These are phyloP conservation scores for Pithys albifrons DNA, from an alignment of 2,113 vertebrate genomes.

Conservation along the genomic window DNA sequence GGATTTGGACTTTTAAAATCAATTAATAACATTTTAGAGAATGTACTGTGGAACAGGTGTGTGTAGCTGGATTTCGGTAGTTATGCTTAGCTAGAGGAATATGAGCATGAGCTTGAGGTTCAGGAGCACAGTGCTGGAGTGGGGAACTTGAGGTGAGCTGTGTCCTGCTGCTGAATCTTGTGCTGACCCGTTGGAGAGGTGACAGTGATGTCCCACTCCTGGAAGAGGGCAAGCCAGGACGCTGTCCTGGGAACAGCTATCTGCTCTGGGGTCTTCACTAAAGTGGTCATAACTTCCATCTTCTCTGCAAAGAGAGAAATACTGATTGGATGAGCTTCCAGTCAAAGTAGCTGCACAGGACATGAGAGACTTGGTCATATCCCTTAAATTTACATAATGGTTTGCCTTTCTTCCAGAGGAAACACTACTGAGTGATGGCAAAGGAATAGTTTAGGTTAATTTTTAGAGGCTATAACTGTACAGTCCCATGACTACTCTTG, in stretches of 20 bases:
- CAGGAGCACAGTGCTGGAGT: rapidly evolving
- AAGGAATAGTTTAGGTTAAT: neutral
- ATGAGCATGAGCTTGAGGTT: neutral
- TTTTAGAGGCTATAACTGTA: neutral
- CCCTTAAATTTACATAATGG: neutral
- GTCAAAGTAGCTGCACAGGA: neutral
- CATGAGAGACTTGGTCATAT: neutral
- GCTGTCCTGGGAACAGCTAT: neutral
- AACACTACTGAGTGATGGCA: neutral
- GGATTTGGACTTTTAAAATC: neutral
- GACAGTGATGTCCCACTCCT: neutral
- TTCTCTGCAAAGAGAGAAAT: neutral
- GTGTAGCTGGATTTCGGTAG: neutral
- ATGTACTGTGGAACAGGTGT: rapidly evolving
- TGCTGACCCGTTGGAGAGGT: neutral
- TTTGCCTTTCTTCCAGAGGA: neutral
- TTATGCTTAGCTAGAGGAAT: neutral
- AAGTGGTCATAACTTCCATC: rapidly evolving
- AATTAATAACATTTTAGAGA: neutral
- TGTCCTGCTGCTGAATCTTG: neutral
- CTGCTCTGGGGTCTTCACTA: rapidly evolving
- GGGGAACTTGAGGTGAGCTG: neutral
- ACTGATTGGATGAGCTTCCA: neutral
- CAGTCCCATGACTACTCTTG: neutral
- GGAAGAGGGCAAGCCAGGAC: neutral